These are phyloP conservation scores for Meteorus colon DNA, from an alignment of 2,888 invertebrate species.

Conservation along the genomic window DNA sequence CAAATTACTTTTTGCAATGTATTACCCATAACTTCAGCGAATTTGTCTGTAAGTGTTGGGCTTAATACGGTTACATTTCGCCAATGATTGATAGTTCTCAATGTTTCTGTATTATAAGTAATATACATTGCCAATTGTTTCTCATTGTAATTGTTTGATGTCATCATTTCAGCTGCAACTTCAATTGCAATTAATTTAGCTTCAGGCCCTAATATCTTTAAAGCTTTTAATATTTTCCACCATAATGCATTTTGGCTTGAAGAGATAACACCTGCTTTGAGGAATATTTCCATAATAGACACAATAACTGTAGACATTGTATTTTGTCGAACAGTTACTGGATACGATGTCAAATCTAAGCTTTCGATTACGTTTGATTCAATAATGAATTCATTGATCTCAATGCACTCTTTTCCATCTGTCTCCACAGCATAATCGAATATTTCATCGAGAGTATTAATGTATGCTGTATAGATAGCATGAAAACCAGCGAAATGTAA, in stretches of 20 bases:
- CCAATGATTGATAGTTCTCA: conserved; percentile 61
- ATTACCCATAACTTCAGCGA: conserved; percentile 35
- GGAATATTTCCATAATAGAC: conserved; percentile 62
- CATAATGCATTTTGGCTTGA: conserved; percentile 61
- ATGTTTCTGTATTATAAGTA: conserved; percentile 57
- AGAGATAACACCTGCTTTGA: conserved; percentile 59
- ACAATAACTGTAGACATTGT: conserved; percentile 55
- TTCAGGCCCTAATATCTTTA: conserved; percentile 58
- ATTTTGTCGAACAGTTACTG: conserved; percentile 56
- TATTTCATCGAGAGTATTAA: conserved; percentile 63
- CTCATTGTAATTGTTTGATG: conserved; percentile 51
- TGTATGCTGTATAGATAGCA: conserved; percentile 61
- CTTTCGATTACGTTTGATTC: conserved; percentile 58
- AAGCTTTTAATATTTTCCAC: conserved; percentile 54
- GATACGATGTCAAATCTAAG: conserved; percentile 59
- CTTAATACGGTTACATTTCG: conserved; percentile 51
- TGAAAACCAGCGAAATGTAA: conserved; percentile 61
- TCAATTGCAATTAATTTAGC: conserved; percentile 62
- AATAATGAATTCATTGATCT: conserved; percentile 56
- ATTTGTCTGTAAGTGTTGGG: conserved; percentile 20
- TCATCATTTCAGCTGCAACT: conserved; percentile 58
- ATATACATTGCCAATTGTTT: conserved; percentile 57
- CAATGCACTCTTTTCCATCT: conserved; percentile 43
- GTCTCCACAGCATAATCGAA: conserved; percentile 55
- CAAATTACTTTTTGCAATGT: conserved; percentile 51